Evolutionary conservation across 2,888 invertebrate species (phyloP).

Genomic region (Drosophila pseudotalamancana): DNA sequence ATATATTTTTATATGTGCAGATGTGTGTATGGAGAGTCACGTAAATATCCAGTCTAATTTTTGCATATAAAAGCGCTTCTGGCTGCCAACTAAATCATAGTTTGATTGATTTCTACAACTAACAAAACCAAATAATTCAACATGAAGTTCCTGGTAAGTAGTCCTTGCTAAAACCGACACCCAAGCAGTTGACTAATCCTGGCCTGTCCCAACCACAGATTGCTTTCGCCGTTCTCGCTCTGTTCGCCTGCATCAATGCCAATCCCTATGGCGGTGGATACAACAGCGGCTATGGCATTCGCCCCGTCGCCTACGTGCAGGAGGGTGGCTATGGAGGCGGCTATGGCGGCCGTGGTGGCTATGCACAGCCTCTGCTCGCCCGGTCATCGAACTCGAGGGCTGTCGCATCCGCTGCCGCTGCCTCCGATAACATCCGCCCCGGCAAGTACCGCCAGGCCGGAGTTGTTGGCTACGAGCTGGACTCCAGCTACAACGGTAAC

Average conservation of each 20-base stretch:
- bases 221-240: slow-evolving; percentile 55
- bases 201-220: slow-evolving; percentile 40
- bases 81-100: slow-evolving; percentile 59
- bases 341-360: slow-evolving; percentile 8
- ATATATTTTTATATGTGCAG: background rate
- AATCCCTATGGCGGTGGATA: slow-evolving; percentile 38
- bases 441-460: slow-evolving; percentile 49
- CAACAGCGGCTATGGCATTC: slow-evolving; percentile 16
- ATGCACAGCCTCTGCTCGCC: slow-evolving; percentile 32
- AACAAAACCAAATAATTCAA: slow-evolving; percentile 64
- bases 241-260: slow-evolving; percentile 58
- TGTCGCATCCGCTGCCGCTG: slow-evolving; percentile 65
- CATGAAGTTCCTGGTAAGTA: slow-evolving; percentile 78
- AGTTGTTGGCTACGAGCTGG: slow-evolving; percentile 49
- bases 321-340: slow-evolving; percentile 13
- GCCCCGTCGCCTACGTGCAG: slow-evolving; percentile 41
- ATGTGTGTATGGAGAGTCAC: slow-evolving; percentile 35
- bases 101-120: slow-evolving; percentile 73
- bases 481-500: slow-evolving; percentile 23
- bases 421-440: slow-evolving; percentile 32
- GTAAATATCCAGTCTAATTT: slow-evolving; percentile 50
- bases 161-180: slow-evolving; percentile 1
- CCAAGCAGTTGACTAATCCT: slow-evolving; percentile 19
- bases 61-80: slow-evolving; percentile 60
- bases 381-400: slow-evolving; percentile 39